Base-by-base conservation (phyloP, 2,797 vertebrate genomes). In the Fundulus diaphanus region DNA sequence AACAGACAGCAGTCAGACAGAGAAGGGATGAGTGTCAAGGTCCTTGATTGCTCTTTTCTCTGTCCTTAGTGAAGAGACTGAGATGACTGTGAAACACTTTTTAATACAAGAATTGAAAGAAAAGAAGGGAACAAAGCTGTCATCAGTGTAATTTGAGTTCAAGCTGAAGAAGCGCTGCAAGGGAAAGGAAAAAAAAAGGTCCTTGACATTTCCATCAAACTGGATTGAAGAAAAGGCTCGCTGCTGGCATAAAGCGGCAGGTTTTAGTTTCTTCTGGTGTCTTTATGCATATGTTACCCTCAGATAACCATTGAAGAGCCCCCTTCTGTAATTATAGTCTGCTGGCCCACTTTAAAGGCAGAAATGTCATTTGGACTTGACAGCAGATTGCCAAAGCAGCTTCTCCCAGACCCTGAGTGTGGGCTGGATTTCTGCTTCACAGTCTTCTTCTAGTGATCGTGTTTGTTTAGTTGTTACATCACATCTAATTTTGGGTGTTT, bases 241-340 rank as follows among this genome's bases (percentile, higher is more conserved):
- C 67, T 35, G 63, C 74, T 77, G 18, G 0, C 4, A 46, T 46
- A 68, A 63, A 63, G 33, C 9, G 73, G 63, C 73, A 68, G 73
- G 77, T 80, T 79, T 79, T 48, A 73, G 37, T 74, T 65, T 79
- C 57, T 80, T 75, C 73, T 35, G 74, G 49, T 68, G 69, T 83
- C 83, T 79, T 68, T 56, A 29, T 83, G 79, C 29, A 22, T 61
- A 61, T 61, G 57, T 61, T 61, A 13, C 70, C 74, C 83, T 88
- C 78, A 85, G 87, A 89, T 85, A 79, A 88, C 67, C 72, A 52
- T 76, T 79, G 71, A 75, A 82, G 78, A 42, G 76, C 51, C 70
- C 77, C 71, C 29, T 7, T 61, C 57, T 61, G 57, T 61, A 61
- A 61, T 61, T 61, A 81, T 48, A 68, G 72, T 56, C 7, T 59